Evolutionary conservation across 2,113 vertebrate species (phyloP).

Genomic region (Anolis carolinensis): DNA sequence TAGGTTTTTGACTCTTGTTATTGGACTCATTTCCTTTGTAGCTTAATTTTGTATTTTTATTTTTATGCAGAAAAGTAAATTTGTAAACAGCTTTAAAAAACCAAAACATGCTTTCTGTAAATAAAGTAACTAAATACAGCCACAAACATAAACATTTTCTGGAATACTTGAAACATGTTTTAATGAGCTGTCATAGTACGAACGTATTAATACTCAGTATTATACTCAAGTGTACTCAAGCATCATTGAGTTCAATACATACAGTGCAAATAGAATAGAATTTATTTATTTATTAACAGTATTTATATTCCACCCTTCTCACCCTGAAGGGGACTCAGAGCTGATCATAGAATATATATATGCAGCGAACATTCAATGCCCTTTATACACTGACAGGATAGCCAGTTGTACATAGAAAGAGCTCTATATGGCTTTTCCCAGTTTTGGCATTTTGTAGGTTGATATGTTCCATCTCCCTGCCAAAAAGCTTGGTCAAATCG

Average conservation of each 20-base stretch:
- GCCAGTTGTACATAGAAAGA: too few relatives aligned
- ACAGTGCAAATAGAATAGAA: background rate
- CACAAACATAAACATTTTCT: background rate
- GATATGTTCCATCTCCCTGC: too few relatives aligned
- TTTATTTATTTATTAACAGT: too few relatives aligned
- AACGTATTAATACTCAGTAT: background rate
- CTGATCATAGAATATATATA: too few relatives aligned
- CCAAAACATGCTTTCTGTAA: background rate
- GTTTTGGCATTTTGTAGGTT: too few relatives aligned
- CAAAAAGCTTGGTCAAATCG: too few relatives aligned
- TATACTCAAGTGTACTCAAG: background rate
- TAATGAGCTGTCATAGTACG: background rate
- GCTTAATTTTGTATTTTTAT: background rate
- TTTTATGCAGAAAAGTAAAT: background rate
- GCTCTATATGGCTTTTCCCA: too few relatives aligned
- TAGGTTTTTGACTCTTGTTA: background rate
- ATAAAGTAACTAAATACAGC: background rate
- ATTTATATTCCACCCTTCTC: too few relatives aligned
- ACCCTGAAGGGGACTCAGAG: too few relatives aligned
- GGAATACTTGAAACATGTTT: background rate
- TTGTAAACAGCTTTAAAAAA: background rate
- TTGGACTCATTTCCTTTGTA: background rate
- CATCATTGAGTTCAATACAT: background rate
- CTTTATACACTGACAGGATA: too few relatives aligned
- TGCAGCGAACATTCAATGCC: too few relatives aligned